Conservation (phyloP, 2,888 invertebrate genomes). For the Cantharis rustica region DNA sequence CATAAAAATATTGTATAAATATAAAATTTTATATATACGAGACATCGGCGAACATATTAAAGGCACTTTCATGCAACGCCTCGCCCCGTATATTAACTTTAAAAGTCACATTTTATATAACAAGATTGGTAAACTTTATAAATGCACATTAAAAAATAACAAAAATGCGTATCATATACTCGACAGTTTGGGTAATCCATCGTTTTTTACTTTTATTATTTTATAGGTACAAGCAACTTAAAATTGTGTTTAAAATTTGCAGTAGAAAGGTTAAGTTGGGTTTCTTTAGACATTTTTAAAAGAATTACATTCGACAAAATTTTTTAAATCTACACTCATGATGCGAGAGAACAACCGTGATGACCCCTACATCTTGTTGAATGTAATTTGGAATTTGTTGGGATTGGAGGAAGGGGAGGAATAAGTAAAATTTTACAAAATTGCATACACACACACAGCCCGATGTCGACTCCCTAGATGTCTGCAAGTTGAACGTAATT, state of each 20-base stretch:
- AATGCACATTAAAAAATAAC: constrained; percentile 1
- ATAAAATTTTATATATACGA: neutral
- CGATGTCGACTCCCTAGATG: constrained; percentile 56
- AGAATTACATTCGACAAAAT: neutral
- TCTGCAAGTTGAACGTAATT: constrained; percentile 91
- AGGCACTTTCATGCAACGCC: neutral
- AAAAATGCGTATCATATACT: constrained; percentile 1
- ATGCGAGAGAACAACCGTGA: neutral
- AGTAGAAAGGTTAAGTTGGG: neutral
- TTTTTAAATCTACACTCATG: neutral
- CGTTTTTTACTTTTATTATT: neutral
- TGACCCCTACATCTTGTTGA: neutral
- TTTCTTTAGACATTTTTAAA: neutral
- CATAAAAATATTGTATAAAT: neutral
- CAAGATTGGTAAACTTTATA: neutral
- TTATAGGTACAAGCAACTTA: neutral
- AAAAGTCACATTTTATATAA: neutral
- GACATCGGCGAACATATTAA: neutral
- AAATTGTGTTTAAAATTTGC: neutral
- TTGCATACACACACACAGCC: neutral
- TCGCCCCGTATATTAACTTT: neutral
- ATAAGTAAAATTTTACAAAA: neutral
- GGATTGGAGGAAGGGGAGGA: neutral
- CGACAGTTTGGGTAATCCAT: neutral
- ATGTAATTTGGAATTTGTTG: neutral